These are phyloP conservation scores for Hassar affinis DNA, from an alignment of 2,113 vertebrate species.

Conservation along the genomic window DNA sequence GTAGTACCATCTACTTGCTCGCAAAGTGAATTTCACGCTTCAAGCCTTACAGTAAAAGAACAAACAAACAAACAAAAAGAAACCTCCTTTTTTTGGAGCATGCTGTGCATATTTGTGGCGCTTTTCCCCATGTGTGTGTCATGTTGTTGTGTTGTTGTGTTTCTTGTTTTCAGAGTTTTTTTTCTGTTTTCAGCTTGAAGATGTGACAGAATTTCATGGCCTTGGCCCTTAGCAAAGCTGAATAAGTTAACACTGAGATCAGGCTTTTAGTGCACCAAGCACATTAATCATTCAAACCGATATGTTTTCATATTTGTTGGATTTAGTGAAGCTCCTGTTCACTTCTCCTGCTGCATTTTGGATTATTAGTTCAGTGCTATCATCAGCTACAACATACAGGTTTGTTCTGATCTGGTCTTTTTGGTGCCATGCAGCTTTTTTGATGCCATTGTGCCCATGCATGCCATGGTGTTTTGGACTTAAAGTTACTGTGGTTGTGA, in stretches of 20 bases:
- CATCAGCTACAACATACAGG: neutral
- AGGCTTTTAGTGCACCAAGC: neutral
- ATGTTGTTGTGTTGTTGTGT: neutral
- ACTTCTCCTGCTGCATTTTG: too few relatives aligned
- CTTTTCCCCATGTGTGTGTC: too few relatives aligned
- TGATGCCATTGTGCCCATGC: neutral
- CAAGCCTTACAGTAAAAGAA: neutral
- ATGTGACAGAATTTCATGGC: neutral
- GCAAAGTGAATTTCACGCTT: neutral
- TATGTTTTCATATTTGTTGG: neutral
- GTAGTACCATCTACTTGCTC: neutral
- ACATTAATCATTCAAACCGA: neutral
- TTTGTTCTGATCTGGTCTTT: neutral
- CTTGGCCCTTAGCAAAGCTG: neutral
- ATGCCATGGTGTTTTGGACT: neutral
- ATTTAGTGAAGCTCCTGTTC: neutral
- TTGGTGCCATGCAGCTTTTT: neutral
- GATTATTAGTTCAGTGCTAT: neutral
- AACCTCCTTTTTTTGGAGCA: too few relatives aligned
- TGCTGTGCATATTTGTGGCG: too few relatives aligned
- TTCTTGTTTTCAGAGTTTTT: neutral
- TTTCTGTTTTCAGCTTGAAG: neutral
- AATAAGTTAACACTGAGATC: neutral
- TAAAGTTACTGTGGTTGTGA: neutral
- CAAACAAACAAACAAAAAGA: neutral